Base-by-base conservation (phyloP, 92 coral and sea anemone species). In the Siderastrea radians region DNA sequence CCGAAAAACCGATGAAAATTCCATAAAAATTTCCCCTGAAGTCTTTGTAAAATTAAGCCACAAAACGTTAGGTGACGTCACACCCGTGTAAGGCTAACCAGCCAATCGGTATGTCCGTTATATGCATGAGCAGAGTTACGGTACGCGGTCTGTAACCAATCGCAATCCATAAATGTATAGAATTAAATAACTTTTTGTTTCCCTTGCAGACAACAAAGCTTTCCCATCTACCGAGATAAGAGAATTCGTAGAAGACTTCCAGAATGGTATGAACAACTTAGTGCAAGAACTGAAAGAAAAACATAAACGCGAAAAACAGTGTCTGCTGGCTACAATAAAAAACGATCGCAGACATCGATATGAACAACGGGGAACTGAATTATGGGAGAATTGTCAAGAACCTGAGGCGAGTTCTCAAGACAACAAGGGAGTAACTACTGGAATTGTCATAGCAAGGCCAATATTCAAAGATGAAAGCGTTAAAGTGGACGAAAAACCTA, bases 211-310 rank as follows among this genome's bases (percentile, higher is more conserved):
- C 15, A 57, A 8, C 57, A 45, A 6, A 57, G 8, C 19, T 12
- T 51, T 70, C 54, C 69, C 57, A 62, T 55, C 58, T 17, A 19
- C 74, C 7, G 86, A 69, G 45, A 44, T 82, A 53, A 44, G 77
- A 58, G 53, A 70, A 82, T 45, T 82, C 13, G 51, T 82, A 10
- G 57, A 55, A 47, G 77, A 70, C 15, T 69, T 53, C 43, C 70
- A 82, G n/a, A 54, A 66, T n/a, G 59, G 59, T 11, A 45, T 71
- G 77, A 44, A 44, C 45, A 48, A n/a, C 63, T 55, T 82, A 26
- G 74, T 48, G 12, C 54, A 5, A 54, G 86, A 55, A 69, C 57
- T 82, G 10, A 70, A 58, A 82, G 86, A 82, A 58, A 82, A 70
- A 48, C 77, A 82, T 38, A 45, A 13, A 26, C 68, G 50, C 3